Evolutionary conservation across 1,140 invertebrate species (phyloP), one percentile per base, ranked within the genome.

Genomic region (Holotrichia oblita): DNA sequence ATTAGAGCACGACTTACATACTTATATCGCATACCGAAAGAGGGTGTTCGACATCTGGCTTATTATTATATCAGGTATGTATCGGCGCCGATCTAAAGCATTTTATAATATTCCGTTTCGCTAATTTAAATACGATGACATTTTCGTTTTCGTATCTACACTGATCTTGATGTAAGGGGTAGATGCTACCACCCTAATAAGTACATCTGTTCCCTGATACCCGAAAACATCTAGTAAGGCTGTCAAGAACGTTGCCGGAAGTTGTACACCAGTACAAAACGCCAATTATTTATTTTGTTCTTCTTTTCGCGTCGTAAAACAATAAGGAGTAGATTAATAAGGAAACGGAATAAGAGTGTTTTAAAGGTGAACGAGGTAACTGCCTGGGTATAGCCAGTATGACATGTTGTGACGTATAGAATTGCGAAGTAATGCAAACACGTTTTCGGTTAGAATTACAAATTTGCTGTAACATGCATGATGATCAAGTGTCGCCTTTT

Each of bases 81-180:
- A 48, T 48, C 75, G 48, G 42, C 24, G 17, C 73, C 48, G 73
- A 79, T 55, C 76, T 78, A 40, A 77, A 81, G 78, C 80, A 80
- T 79, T 77, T 69, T 80, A 79, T 82, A 81, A 81, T 79, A 81
- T 78, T 78, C 80, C 59, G 78, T 81, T 80, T 80, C 77, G 81
- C 82, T 81, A 83, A 83, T 83, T 83, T 83, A 83, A 83, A 83
- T 83, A 83, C 79, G 82, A 83, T 83, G 82, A 83, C 82, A 83
- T 81, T 80, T 79, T 78, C 77, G 79, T 81, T 64, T 79, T 69
- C 73, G 61, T 80, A 80, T 81, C 79, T 81, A 40, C 75, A 72
- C 27, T 1, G 78, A 81, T 82, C 79, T 77, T 78, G 80, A 82
- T 82, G 27, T 34, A 82, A 79, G 73, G 61, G 61, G 61, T 69